phyloP scores from a whole-genome alignment of 1,140 invertebrate genomes.

The Aphidius gifuensis region DNA sequence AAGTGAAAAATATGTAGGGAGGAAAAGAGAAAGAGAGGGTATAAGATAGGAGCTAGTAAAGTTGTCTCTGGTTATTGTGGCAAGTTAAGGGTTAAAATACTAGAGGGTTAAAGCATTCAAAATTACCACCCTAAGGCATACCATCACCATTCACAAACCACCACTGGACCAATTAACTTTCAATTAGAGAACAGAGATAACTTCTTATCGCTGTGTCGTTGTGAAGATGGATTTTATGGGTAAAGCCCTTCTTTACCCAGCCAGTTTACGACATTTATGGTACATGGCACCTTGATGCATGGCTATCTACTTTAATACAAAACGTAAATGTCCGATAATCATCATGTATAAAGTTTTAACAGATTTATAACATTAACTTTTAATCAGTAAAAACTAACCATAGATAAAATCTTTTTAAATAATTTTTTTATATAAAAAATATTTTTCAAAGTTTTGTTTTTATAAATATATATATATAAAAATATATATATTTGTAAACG shows the following conservation, averaged over 20 bases:
- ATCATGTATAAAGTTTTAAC: background rate
- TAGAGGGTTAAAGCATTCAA: slow-evolving; percentile 11
- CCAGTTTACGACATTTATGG: slow-evolving; percentile 1
- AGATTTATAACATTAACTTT: background rate
- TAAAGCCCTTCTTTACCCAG: slow-evolving; percentile 24
- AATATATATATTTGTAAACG: too few relatives aligned
- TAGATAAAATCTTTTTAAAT: background rate
- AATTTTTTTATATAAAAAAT: too few relatives aligned
- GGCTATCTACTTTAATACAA: slow-evolving; percentile 3
- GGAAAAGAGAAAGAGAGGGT: background rate
- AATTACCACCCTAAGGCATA: slow-evolving; percentile 29
- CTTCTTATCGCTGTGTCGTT: slow-evolving; percentile 27
- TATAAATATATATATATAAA: too few relatives aligned
- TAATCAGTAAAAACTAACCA: background rate
- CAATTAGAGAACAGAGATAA: slow-evolving; percentile 33
- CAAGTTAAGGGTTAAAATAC: slow-evolving; percentile 3
- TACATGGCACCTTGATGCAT: slow-evolving; percentile 2
- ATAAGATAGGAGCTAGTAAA: slow-evolving; percentile 17
- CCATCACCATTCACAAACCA: slow-evolving; percentile 25
- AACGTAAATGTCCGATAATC: background rate
- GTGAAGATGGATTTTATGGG: slow-evolving; percentile 37
- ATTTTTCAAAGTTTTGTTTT: too few relatives aligned
- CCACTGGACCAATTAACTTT: slow-evolving; percentile 34
- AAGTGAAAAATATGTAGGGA: background rate
- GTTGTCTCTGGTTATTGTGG: slow-evolving; percentile 24